Conservation (phyloP, 2,888 invertebrate species). For the Hymenopus coronatus region DNA sequence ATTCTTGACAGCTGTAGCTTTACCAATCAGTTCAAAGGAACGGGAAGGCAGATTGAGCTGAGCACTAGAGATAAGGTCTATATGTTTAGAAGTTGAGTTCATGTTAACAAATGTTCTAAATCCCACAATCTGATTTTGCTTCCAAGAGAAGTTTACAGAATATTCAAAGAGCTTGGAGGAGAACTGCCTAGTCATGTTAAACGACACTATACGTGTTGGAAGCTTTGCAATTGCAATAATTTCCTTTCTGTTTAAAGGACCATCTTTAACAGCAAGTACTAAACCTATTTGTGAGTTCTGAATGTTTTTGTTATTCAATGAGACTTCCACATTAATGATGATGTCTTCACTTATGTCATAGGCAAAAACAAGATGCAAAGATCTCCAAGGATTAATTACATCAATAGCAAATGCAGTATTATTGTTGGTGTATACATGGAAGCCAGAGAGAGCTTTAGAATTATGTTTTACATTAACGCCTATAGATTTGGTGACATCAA, state of each 20-base stretch:
- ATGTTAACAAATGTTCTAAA: slow-evolving; percentile 31
- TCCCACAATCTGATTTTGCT: slow-evolving; percentile 37
- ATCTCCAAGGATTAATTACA: slow-evolving; percentile 39
- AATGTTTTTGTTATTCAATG: slow-evolving; percentile 39
- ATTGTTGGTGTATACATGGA: slow-evolving; percentile 12
- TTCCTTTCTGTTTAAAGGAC: slow-evolving; percentile 27
- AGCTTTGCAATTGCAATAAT: slow-evolving; percentile 31
- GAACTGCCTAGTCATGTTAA: slow-evolving; percentile 31
- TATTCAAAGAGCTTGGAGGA: slow-evolving; percentile 35
- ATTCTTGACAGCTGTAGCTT: background rate
- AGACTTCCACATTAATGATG: slow-evolving; percentile 36
- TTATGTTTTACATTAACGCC: slow-evolving; percentile 24
- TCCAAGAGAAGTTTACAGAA: slow-evolving; percentile 36
- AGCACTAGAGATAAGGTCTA: slow-evolving; percentile 21
- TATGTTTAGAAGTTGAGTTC: background rate
- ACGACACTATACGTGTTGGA: slow-evolving; percentile 33
- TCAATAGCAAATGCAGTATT: slow-evolving; percentile 29
- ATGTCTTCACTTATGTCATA: slow-evolving; percentile 34
- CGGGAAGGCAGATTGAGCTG: slow-evolving; percentile 38
- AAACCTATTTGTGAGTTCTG: slow-evolving; percentile 36
- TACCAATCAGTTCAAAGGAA: slow-evolving; percentile 33
- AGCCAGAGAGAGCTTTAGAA: slow-evolving; percentile 11
- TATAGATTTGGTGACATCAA: slow-evolving; percentile 9
- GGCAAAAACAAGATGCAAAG: slow-evolving; percentile 37
- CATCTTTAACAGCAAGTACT: slow-evolving; percentile 27